Evolutionary conservation across 2,888 invertebrate genomes (phyloP).

Genomic region (Leptogaster cylindrica): DNA sequence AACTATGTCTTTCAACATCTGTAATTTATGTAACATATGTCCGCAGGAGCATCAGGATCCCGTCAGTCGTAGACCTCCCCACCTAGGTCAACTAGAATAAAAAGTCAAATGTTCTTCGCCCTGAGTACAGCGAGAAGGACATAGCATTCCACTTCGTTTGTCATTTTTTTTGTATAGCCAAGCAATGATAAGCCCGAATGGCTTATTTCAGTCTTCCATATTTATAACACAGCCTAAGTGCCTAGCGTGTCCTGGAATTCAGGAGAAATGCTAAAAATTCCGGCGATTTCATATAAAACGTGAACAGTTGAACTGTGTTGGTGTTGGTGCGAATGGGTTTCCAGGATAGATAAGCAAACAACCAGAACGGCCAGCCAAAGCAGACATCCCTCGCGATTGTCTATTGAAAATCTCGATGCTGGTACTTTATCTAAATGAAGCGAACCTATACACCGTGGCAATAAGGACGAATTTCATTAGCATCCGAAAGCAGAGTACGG

Average conservation of each 20-base stretch:
- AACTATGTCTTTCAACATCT: conserved; percentile 4
- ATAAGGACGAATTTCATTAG: conserved; percentile 31
- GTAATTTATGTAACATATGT: conserved; percentile 28
- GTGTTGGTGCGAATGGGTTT: not conserved
- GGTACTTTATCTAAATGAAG: conserved; percentile 36
- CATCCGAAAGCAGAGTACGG: conserved; percentile 28
- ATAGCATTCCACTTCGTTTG: conserved; percentile 17
- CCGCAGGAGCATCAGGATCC: too few relatives aligned
- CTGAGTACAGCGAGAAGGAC: not conserved
- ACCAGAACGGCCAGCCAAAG: not conserved
- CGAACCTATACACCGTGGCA: conserved; percentile 15
- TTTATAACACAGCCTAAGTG: not conserved
- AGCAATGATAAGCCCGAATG: conserved; percentile 8
- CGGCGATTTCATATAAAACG: too few relatives aligned
- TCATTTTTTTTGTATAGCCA: conserved; percentile 6
- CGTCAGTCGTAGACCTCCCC: not conserved
- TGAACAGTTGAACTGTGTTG: not conserved
- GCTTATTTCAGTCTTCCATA: not conserved
- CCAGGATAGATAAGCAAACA: conserved; percentile 6
- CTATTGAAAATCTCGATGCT: conserved; percentile 34
- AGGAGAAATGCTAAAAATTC: too few relatives aligned
- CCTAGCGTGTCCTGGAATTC: too few relatives aligned
- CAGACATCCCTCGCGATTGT: conserved; percentile 12
- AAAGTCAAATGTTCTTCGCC: not conserved
- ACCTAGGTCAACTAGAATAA: conserved; percentile 8